phyloP scores from a whole-genome alignment of 2,113 vertebrate species.

The Catharus fuscescens region DNA sequence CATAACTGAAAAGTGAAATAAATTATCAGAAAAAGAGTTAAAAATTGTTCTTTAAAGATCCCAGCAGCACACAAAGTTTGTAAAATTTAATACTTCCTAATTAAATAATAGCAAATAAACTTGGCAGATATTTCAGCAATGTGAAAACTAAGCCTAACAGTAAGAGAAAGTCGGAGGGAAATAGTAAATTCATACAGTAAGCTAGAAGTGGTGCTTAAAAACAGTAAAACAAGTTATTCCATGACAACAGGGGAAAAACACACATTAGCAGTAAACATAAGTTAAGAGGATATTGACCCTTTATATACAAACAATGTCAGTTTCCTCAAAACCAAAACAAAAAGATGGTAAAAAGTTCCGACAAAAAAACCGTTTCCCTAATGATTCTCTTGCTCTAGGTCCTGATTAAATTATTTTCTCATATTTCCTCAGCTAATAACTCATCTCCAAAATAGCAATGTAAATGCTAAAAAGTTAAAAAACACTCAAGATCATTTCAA shows the following conservation, averaged over 20 bases:
- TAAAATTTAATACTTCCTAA: not conserved
- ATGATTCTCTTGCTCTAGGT: not conserved
- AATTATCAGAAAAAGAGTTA: not conserved
- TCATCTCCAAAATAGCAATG: not conserved
- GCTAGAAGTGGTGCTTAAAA: not conserved
- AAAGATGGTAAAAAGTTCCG: not conserved
- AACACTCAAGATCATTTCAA: not conserved
- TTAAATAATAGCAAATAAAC: not conserved
- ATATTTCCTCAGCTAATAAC: not conserved
- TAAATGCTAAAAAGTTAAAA: not conserved
- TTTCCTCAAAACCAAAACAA: not conserved
- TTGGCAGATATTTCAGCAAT: not conserved
- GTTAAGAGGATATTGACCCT: not conserved
- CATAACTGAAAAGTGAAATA: not conserved
- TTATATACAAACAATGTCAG: not conserved
- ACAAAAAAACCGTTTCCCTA: not conserved
- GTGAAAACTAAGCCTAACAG: not conserved
- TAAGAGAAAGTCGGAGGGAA: not conserved
- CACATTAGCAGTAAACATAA: not conserved
- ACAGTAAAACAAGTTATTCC: not conserved
- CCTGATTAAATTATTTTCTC: not conserved
- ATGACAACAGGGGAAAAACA: not conserved
- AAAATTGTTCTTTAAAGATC: not conserved
- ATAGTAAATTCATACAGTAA: not conserved
- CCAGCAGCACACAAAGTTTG: not conserved